Base-by-base conservation (phyloP, 2,888 invertebrate genomes). In the Adelphocoris suturalis region DNA sequence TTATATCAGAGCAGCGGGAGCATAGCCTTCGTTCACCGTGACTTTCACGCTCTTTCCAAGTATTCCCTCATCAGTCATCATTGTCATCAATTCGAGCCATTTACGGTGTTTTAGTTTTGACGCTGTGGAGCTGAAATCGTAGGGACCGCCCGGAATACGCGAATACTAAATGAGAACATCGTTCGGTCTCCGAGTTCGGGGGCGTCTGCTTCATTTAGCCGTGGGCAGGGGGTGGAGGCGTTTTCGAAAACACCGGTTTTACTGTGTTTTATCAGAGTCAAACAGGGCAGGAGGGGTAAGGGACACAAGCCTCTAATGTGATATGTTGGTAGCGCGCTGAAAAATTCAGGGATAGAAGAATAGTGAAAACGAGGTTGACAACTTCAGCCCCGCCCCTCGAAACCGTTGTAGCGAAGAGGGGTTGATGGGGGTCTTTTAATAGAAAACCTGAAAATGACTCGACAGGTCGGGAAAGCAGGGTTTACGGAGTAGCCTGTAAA, bases 301-400 rank as follows among this genome's bases (percentile, higher is more conserved):
- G 28, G 28, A 37, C 85, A 47, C 19, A 13, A 37, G 28, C 37
- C 61, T 28, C 68, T 85, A 85, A 85, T 85, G 85, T 85, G 85
- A 85, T 85, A 85, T 55, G 75, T 86, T n/a, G 86, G 76, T 75
- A 76, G 27, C 19, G 11, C 76, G 86, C 19, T 86, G 76, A 86
- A 75, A 86, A 86, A 86, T 86, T 68, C 76, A 86, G 14, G 23
- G 28, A 47, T 86, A 86, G 86, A 86, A 86, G 86, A 86, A 86
- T 86, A 86, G 86, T 46, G 85, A 61, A 28, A 57, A 28, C 28
- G 19, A 19, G 55, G 19, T 68, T 68, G 86, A 48, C 68, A 86
- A 86, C 68, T 27, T 9, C 19, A 28, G 28, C 68, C 61, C 57
- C 19, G 23, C 81, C 89, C 23, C 80, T 28, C 13, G 80, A 57